Evolutionary conservation across 2,797 vertebrate genomes (phyloP), one percentile per base, ranked within the genome.

Genomic region (Linurgus olivaceus): DNA sequence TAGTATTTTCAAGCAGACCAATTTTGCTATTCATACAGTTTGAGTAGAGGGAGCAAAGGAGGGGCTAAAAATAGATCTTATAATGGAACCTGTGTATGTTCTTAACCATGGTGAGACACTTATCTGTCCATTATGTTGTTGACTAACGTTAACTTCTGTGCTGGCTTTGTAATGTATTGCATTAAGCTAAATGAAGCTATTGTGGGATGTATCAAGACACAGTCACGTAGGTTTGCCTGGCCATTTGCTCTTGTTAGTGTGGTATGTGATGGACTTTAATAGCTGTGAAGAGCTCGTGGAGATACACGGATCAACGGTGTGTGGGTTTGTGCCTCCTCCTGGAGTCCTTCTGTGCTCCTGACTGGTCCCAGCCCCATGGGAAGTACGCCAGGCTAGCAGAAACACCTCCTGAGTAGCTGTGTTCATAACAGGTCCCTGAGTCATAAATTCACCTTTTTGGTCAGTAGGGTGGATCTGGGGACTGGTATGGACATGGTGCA

Each of bases 121-220:
- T 97, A 92, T 76, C 94, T 88, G 91, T 95, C 93, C 94, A 94
- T 96, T 96, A 96, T 75, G 73, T 33, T 97, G 96, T 96, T 96
- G 94, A 94, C 96, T 94, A 95, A 86, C 72, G 79, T 95, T 96
- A 94, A 97, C 89, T 93, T 90, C 70, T 93, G 73, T 95, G 87
- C 91, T 93, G 91, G 91, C 85, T 93, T 90, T 93, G 91, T 94
- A 94, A 96, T 93, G 92, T 81, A 70, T 93, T 97, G 77, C 96
- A 95, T 96, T 96, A 97, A 96, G 95, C 89, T 90, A 83, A 96
- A 97, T 96, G 94, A 96, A 91, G 75, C 94, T 92, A 35, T 83
- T 81, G 95, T 88, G 86, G 58, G 92, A 89, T 94, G 81, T 81
- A 94, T 95, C 72, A 75, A 94, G 96, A 94, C 84, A 63, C 2